These are phyloP conservation scores for Pomacea maculata DNA, from an alignment of 1,140 invertebrate genomes.

Conservation along the genomic window DNA sequence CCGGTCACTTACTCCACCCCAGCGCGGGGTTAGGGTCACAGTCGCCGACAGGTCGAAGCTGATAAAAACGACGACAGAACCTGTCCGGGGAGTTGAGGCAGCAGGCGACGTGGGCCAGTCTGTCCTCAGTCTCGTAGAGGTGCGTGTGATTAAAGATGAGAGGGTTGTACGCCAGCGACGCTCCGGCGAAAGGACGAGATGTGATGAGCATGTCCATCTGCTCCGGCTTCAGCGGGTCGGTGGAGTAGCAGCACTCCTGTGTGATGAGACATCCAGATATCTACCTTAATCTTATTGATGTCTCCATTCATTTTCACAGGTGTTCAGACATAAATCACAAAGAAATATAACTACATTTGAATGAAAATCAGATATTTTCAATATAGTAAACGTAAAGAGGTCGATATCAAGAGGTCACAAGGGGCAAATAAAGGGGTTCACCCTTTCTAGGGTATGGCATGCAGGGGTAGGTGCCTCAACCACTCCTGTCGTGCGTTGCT, in stretches of 20 bases:
- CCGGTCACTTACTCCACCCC: too few species aligned
- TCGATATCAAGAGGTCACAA: too few species aligned
- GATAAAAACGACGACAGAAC: not conserved
- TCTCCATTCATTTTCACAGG: not conserved
- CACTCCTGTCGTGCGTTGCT: too few species aligned
- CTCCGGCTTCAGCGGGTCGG: not conserved
- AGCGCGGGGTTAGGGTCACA: not conserved
- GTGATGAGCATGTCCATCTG: not conserved
- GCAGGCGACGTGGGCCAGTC: not conserved
- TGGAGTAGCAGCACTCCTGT: not conserved
- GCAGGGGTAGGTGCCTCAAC: too few species aligned
- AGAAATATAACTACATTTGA: not conserved
- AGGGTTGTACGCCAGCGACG: not conserved
- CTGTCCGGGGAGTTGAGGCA: not conserved
- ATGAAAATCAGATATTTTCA: not conserved
- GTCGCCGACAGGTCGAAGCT: not conserved
- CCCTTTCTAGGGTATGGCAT: not conserved
- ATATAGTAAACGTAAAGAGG: not conserved
- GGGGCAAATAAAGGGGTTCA: not conserved
- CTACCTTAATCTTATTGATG: not conserved
- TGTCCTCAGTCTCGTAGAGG: not conserved
- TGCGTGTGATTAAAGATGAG: not conserved
- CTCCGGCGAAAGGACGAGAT: not conserved
- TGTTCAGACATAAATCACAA: not conserved
- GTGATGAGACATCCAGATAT: not conserved